phyloP scores from a whole-genome alignment of 2,797 vertebrate species.

The Pagetopsis macropterus region DNA sequence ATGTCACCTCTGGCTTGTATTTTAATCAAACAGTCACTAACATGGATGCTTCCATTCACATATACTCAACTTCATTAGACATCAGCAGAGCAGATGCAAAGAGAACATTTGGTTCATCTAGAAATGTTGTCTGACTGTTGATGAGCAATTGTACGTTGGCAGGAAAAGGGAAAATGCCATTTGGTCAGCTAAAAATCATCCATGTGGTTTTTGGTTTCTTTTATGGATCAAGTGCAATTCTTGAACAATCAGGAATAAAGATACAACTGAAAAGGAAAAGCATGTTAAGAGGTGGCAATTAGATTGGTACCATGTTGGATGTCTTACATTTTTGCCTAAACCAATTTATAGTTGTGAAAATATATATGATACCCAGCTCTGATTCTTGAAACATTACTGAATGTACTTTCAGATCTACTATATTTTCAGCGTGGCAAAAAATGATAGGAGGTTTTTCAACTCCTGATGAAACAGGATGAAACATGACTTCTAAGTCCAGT shows the following conservation, averaged over 20 bases:
- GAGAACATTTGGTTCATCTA: constrained; percentile 6
- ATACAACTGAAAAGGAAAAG: neutral
- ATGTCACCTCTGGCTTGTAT: neutral
- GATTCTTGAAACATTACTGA: neutral
- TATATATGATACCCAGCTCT: neutral
- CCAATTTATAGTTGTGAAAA: neutral
- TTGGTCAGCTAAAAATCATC: neutral
- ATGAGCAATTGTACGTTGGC: neutral
- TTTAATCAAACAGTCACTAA: constrained; percentile 1
- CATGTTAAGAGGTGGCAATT: neutral
- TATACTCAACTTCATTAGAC: constrained; percentile 23
- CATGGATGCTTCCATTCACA: constrained; percentile 33
- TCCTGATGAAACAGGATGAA: constrained; percentile 23
- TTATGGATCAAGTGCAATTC: neutral
- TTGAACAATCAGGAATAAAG: neutral
- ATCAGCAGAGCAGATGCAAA: constrained; percentile 22
- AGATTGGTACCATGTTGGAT: neutral
- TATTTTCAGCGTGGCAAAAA: constrained; percentile 6
- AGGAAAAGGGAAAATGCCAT: neutral
- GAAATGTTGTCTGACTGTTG: constrained; percentile 10
- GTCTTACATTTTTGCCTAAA: neutral
- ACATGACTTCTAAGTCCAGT: constrained; percentile 8
- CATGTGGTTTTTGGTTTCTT: neutral
- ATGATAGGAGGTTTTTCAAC: neutral
- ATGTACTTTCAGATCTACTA: neutral